Base-by-base conservation (phyloP, 2,888 invertebrate genomes). In the Elegia similella region DNA sequence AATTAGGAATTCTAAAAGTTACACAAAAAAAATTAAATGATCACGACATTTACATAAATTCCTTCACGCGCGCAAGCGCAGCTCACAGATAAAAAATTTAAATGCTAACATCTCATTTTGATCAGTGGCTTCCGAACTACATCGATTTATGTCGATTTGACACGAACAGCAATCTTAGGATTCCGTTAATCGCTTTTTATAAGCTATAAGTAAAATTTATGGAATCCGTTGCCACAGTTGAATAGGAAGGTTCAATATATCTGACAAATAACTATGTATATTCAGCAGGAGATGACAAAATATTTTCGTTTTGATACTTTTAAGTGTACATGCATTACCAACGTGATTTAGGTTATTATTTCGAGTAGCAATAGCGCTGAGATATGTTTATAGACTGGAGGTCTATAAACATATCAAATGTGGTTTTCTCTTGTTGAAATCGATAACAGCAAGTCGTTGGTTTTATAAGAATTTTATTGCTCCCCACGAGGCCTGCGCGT, bases 121-220 rank as follows among this genome's bases (percentile, higher is more conserved):
- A 73, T 67, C 63, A 66, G 69, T 59, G 61, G 75, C 79, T 82
- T 72, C 80, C 73, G 76, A 76, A 78, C 74, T 74, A 73, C 67
- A 70, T 68, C 67, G 75, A 73, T 73, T 69, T 63, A 70, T 69
- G 60, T 69, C 67, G 68, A 72, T 73, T 72, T 62, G 69, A 64
- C 64, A 66, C 72, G 64, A 62, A 61, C 10, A 68, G 57, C 59
- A 62, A 56, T 66, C 67, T 63, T 5, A n/a, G 62, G 65, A 67
- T 62, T 64, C 65, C 62, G 69, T 69, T 69, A 67, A 67, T 65
- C 63, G 43, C 44, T 69, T 69, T 72, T 73, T 62, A 63, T 59
- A 47, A 57, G 10, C 42, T 47, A 48, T 38, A 61, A 57, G 50
- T 52, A 44, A 56, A 58, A 56, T 59, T 56, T 48, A 56, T 48